Evolutionary conservation across 2,113 vertebrate species (phyloP), one percentile per base, ranked within the genome.

Genomic region (Himantopus leucocephalus): DNA sequence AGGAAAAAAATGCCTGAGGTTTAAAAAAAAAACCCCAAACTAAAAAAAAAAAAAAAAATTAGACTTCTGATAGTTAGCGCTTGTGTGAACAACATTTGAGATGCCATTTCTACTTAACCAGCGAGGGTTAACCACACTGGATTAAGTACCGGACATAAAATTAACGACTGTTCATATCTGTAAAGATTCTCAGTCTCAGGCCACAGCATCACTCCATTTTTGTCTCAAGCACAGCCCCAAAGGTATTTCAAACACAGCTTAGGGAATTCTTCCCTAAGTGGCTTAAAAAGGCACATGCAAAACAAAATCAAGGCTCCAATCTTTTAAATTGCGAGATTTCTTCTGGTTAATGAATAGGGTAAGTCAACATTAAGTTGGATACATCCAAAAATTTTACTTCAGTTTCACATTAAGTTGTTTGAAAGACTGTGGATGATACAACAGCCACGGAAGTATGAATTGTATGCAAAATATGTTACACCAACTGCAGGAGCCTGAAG

Each of bases 381-480:
- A 45, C 24, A 74, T 19, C 1, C 2, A 72, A 53, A 82, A 76
- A 34, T 12, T 52, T 41, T 23, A 52, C 20, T 68, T 76, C 34
- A 26, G 8, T 45, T 92, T 89, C 60, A 70, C 13, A 52, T 30
- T 27, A 77, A 53, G 11, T 26, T 63, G 4, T 52, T 59, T 66
- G 9, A 68, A 34, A 66, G 34, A 70, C 20, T 26, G 12, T n/a
- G 29, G 59, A 84, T 50, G 5, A 88, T 37, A 70, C 3, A 56
- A 58, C 10, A 86, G 55, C 20, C 30, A 66, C 1, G 1, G 35
- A 77, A 62, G 76, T 23, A 82, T 0, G 0, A 64, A 56, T 0
- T 82, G n/a, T 29, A 72, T 22, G 35, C n/a, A 70, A 66, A 86
- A 7, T 43, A 71, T 3, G 10, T 58, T 50, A 90, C 16, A 68